Evolutionary conservation across 2,888 invertebrate species (phyloP).

Genomic region (Pharmacophagus antenor): DNA sequence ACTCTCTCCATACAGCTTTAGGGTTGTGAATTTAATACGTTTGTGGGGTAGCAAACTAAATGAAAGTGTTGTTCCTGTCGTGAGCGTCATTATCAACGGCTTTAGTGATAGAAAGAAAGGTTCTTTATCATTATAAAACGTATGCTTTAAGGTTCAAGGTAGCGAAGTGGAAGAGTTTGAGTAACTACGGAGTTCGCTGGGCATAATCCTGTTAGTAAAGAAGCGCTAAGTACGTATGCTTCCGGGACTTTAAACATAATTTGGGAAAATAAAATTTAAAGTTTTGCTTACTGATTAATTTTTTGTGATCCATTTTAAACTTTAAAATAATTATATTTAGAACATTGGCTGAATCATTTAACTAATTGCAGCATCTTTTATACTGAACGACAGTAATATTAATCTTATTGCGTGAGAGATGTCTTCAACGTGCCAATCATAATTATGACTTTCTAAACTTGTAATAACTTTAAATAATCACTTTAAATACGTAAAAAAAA

Average conservation of each 20-base stretch:
- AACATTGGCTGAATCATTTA: not conserved
- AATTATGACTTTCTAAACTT: too few relatives aligned
- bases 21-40: conserved; percentile 59
- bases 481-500: too few relatives aligned
- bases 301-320: too few relatives aligned
- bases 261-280: not conserved
- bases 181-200: conserved; percentile 31
- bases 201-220: conserved; percentile 29
- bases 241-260: conserved; percentile 1
- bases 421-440: too few relatives aligned
- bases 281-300: not conserved
- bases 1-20: conserved; percentile 44
- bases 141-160: conserved; percentile 61
- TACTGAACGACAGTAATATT: not conserved
- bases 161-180: conserved; percentile 41
- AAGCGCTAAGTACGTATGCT: conserved; percentile 7
- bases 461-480: too few relatives aligned
- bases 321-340: not conserved
- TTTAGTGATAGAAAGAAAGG: conserved; percentile 65
- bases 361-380: not conserved
- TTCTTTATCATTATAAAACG: conserved; percentile 62
- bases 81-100: conserved; percentile 71
- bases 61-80: conserved; percentile 66
- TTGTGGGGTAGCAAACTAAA: conserved; percentile 66
- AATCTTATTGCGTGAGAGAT: too few relatives aligned